Base-by-base conservation (phyloP, 2,113 vertebrate species). In the Engystomops pustulosus region DNA sequence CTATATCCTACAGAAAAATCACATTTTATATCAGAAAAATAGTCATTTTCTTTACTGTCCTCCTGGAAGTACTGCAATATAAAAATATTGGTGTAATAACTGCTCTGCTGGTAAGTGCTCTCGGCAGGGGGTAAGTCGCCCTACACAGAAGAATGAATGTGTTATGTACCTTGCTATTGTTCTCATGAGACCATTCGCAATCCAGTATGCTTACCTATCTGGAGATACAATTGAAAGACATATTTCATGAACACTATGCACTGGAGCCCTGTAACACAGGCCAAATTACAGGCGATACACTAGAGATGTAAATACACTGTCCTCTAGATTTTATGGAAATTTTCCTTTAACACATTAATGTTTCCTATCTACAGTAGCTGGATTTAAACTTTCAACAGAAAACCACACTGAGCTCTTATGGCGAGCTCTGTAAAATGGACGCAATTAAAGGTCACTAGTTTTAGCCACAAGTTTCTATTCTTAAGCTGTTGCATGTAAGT, bases 71-170 rank as follows among this genome's bases (percentile, higher is more conserved):
- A 49, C 25, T 18, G 30, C 38, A 11, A 74, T n/a, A 75, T 32
- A 23, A 51, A 51, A 27, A 49, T 75, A 76, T 34, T 53, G 6
- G 47, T 53, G 47, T 53, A 76, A 76, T 76, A 76, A 51, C 18
- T n/a, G 27, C 25, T 30, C 25, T 51, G 45, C 27, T 51, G 25
- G 71, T 34, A 45, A 51, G 27, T 32, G 41, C 47, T 34, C 47
- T 32, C 45, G 14, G 47, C 17, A 11, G 18, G 72, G 10, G 36
- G 36, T 25, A 44, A 9, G 62, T 32, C 17, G 62, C 32, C 14
- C 44, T 18, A 47, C 41, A 72, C 14, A 27, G 27, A 18, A 65
- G 30, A 32, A 72, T 27, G 30, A 74, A 74, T 49, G 44, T 17
- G 20, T 49, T 30, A 74, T 49, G 71, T 49, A n/a, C 44, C 4